These are phyloP conservation scores for Phrynosoma platyrhinos DNA, from an alignment of 2,113 vertebrate genomes.

Conservation along the genomic window DNA sequence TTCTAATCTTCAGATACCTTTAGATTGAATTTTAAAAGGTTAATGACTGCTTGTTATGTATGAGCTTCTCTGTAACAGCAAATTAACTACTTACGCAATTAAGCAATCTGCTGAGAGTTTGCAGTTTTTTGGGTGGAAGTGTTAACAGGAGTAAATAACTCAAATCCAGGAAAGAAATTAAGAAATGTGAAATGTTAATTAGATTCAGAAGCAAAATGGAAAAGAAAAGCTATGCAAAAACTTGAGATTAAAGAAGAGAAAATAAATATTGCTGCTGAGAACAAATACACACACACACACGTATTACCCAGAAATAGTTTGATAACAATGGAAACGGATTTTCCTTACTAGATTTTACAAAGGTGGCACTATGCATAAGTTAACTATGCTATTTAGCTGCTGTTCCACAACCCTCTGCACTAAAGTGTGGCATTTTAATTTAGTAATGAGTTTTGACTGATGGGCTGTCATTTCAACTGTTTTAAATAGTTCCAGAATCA, in stretches of 20 bases:
- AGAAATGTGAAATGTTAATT: slow-evolving; percentile 70
- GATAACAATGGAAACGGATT: background rate
- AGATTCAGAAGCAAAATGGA: slow-evolving; percentile 59
- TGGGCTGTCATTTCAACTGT: background rate
- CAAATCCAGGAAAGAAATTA: slow-evolving; percentile 71
- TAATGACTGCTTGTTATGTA: slow-evolving; percentile 61
- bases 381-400: background rate
- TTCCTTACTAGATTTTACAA: background rate
- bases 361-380: background rate
- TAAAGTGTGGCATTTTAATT: slow-evolving; percentile 7
- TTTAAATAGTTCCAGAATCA: background rate
- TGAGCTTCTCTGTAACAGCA: slow-evolving; percentile 47
- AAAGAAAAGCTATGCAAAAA: slow-evolving; percentile 45
- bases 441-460: background rate
- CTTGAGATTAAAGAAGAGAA: slow-evolving; percentile 38
- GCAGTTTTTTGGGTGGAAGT: slow-evolving; percentile 60
- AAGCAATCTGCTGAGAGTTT: slow-evolving; percentile 56
- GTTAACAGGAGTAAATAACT: slow-evolving; percentile 70
- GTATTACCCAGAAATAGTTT: background rate
- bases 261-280: slow-evolving; percentile 41
- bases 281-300: background rate
- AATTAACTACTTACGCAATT: slow-evolving; percentile 68
- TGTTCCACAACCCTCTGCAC: background rate
- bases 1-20: slow-evolving; percentile 48
- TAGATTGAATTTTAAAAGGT: slow-evolving; percentile 57